Evolutionary conservation across 2,888 invertebrate species (phyloP), one percentile per base, ranked within the genome.

Genomic region (Agriopis leucophaearia): DNA sequence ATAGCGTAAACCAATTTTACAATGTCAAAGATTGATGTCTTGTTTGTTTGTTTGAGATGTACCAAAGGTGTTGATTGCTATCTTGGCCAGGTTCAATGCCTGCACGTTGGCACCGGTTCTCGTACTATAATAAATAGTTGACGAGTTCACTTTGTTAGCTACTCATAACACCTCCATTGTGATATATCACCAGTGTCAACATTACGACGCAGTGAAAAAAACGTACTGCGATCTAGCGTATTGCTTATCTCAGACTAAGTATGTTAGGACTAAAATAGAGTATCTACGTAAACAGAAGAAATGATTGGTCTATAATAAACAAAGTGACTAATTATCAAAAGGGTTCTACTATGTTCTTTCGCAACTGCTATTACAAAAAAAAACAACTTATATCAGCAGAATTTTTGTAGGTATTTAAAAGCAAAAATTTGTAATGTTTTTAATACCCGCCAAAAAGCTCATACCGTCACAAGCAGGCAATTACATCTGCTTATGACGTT

Each of bases 51-150:
- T 6, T 44, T 51, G 66, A 61, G 52, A 61, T 36, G 54, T 51
- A 12, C 13, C 10, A 38, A 51, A 68, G 55, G 68, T 59, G 63
- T 44, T 59, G 54, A 64, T 60, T n/a, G 42, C 62, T 55, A 56
- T 70, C 60, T 70, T 70, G 70, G 70, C 66, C 57, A 69, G 68
- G 68, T 69, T 69, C 64, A 61, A 64, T 54, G 64, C 47, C 40
- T 54, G 52, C 56, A 64, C 62, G 48, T 66, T 72, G 70, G 70
- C 72, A 72, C 57, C 35, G 18, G n/a, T n/a, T 35, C 15, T n/a
- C 45, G 47, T 55, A 44, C 35, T 51, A 40, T 64, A 59, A 62
- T 66, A 42, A 58, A 57, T 67, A 8, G 59, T 51, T 45, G 48
- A 51, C 12, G 45, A 59, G 56, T 63, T 52, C 48, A 58, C 63